Evolutionary conservation across 2,888 invertebrate genomes (phyloP).

Genomic region (Autographa gamma): DNA sequence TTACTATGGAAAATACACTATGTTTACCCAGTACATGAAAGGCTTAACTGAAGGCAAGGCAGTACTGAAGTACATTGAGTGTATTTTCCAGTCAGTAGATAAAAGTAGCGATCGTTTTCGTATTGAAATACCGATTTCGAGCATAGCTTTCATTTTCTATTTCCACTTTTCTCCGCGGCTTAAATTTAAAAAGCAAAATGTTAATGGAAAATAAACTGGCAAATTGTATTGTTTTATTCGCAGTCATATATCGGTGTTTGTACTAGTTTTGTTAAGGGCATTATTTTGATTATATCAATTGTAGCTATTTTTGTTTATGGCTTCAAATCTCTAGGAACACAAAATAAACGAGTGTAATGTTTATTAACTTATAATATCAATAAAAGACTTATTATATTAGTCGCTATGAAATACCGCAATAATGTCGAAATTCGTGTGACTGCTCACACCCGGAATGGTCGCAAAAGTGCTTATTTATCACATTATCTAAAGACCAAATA

Average conservation of each 20-base stretch:
- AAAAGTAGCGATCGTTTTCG: neutral
- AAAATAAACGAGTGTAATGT: neutral
- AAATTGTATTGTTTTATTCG: neutral
- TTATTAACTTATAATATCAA: neutral
- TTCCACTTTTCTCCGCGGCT: neutral
- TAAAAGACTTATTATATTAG: neutral
- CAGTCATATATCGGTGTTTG: neutral
- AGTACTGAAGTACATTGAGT: neutral
- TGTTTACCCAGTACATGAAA: neutral
- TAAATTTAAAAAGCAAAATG: neutral
- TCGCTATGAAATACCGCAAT: neutral
- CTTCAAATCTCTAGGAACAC: neutral
- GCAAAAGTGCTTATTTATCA: neutral
- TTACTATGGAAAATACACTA: constrained; percentile 13
- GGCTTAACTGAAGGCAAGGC: no score
- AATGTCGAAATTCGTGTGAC: neutral
- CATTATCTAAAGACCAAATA: neutral
- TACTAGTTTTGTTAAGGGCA: neutral
- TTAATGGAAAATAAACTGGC: neutral
- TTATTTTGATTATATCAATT: neutral
- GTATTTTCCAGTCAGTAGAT: constrained; percentile 13
- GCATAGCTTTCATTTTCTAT: neutral
- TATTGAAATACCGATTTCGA: neutral
- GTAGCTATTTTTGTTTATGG: neutral
- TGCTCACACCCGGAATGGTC: neutral